phyloP scores from a whole-genome alignment of 2,113 vertebrate species.

The Aptenodytes forsteri region DNA sequence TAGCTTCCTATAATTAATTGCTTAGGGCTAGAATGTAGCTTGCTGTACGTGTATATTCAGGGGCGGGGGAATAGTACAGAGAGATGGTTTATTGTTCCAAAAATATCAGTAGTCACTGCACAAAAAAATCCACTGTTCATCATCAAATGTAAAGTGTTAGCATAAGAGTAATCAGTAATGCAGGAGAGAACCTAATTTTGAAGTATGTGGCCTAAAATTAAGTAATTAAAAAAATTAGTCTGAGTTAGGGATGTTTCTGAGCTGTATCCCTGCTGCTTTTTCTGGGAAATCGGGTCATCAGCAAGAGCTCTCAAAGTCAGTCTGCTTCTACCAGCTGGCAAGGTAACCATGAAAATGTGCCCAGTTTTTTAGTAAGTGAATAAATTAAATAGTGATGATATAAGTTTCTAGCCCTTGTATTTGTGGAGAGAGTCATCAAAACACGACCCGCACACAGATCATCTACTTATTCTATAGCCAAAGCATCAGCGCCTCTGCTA shows the following conservation, averaged over 20 bases:
- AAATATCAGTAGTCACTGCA: background rate
- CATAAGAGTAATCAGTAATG: conserved; percentile 1
- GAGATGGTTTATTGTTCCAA: background rate
- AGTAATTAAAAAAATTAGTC: conserved; percentile 11
- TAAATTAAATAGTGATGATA: background rate
- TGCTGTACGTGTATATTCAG: rapidly evolving
- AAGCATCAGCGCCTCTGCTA: background rate
- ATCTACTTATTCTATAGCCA: background rate
- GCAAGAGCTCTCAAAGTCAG: background rate
- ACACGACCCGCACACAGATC: background rate
- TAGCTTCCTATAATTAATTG: conserved; percentile 21
- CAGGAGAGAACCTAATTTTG: background rate
- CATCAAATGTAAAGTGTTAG: background rate
- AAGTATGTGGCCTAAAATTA: conserved; percentile 33
- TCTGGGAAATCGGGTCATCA: background rate
- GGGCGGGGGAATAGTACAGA: background rate
- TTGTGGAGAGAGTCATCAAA: background rate
- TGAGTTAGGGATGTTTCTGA: background rate
- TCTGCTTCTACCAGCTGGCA: background rate
- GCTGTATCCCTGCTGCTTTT: conserved; percentile 6
- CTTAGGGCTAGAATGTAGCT: background rate
- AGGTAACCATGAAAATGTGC: background rate
- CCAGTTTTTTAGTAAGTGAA: background rate
- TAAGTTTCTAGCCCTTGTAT: background rate
- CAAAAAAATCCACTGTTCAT: background rate